Evolutionary conservation across 2,113 vertebrate species (phyloP), one percentile per base, ranked within the genome.

Genomic region (Neolamprologus kungweensis): DNA sequence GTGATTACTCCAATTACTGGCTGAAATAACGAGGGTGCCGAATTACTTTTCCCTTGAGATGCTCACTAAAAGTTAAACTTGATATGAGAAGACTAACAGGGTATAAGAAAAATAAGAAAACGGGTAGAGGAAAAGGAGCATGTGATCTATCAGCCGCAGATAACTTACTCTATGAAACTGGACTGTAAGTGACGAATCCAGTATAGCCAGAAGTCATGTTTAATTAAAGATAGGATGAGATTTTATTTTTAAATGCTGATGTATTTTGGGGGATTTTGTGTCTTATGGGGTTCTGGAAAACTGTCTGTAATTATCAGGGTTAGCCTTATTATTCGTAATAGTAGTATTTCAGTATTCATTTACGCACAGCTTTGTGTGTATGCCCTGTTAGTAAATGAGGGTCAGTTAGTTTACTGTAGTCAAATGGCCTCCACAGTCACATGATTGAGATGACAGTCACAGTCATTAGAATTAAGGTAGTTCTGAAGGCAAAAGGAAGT

Each of bases 351-450:
- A 8, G 0, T 68, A 40, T 37, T 68, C 33, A 68, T 68, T 68
- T 37, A 37, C 1, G 1, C 11, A 40, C 19, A 37, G 31, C 0
- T 68, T 68, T 68, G 19, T 21, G 33, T 37, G 11, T 65, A 37
- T 65, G 60, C 33, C 31, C 60, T 65, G 33, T 21, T 37, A 37
- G 60, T n/a, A 65, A 65, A 65, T 65, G 19, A 33, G 28, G 31
- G 1, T 9, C n/a, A 9, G 3, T 68, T 0, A 0, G 7, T 40
- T 68, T 40, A 4, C 35, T 23, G 12, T 42, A 71, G 19, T 23
- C 35, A 68, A 23, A 68, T 68, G 35, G 35, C 63, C 35, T 68
- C 63, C 0, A 68, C 35, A 0, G 63, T 68, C 11, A 63, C 58
- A 35, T 2, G 58, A 63, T 63, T 35, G 58, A 35, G 58, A 35